These are phyloP conservation scores for Tangara arthus DNA, from an alignment of 2,797 vertebrate species.

Conservation along the genomic window DNA sequence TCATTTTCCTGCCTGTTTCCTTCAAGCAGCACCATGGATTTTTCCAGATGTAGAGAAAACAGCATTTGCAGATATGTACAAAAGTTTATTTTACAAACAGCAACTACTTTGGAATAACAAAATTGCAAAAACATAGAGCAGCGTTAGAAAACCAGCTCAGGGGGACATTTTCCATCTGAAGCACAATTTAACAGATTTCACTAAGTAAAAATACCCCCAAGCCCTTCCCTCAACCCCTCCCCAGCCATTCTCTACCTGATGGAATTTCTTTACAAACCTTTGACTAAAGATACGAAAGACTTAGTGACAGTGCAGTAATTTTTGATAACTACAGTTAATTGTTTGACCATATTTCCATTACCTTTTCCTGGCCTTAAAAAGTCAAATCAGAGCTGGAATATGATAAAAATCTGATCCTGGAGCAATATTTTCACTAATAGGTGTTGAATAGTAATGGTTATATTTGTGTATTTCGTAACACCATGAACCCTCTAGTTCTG, in stretches of 20 bases:
- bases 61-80: slow-evolving; percentile 65
- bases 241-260: not conserved
- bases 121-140: slow-evolving; percentile 61
- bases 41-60: slow-evolving; percentile 55
- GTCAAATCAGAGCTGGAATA: not conserved
- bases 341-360: accelerated
- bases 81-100: slow-evolving; percentile 73
- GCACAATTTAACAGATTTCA: slow-evolving; percentile 33
- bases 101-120: slow-evolving; percentile 56
- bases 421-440: not conserved
- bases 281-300: not conserved
- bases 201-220: slow-evolving; percentile 50
- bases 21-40: not conserved
- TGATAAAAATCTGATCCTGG: not conserved
- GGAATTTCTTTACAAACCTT: slow-evolving; percentile 22
- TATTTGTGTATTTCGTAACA: not conserved
- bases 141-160: slow-evolving; percentile 63
- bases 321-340: not conserved
- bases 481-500: not conserved
- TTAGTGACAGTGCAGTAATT: not conserved
- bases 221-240: not conserved
- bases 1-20: slow-evolving; percentile 23
- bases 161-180: slow-evolving; percentile 40
- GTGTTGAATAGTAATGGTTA: not conserved
- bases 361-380: not conserved